These are phyloP conservation scores for Cariama cristata DNA, from an alignment of 2,113 vertebrate genomes.

Conservation along the genomic window DNA sequence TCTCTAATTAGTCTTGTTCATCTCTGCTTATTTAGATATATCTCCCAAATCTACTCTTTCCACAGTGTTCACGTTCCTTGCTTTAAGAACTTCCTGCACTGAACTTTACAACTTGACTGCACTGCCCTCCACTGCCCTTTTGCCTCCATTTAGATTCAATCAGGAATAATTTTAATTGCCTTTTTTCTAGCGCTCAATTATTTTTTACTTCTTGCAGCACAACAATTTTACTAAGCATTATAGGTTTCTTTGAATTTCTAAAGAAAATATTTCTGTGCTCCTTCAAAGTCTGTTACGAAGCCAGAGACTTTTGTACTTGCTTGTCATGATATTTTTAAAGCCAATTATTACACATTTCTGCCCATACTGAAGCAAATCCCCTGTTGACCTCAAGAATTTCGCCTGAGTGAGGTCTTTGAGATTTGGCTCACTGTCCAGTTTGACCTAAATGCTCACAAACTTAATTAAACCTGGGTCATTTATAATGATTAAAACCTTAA, in stretches of 20 bases:
- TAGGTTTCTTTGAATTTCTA: background rate
- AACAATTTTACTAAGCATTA: background rate
- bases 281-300: constrained; percentile 9
- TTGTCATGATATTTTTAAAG: constrained; percentile 13
- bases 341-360: constrained; percentile 43
- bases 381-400: background rate
- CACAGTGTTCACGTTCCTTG: background rate
- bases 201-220: constrained; percentile 3
- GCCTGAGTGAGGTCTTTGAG: background rate
- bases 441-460: constrained; percentile 16
- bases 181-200: background rate
- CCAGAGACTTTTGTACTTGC: constrained; percentile 8
- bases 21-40: background rate
- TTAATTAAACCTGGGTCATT: constrained; percentile 26
- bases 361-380: constrained; percentile 12
- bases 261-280: constrained; percentile 11
- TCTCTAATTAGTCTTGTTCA: background rate
- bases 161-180: background rate
- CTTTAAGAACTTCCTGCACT: background rate
- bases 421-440: constrained; percentile 35
- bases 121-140: background rate
- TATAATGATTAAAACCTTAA: background rate
- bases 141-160: background rate
- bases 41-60: background rate
- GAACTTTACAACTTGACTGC: background rate